Base-by-base conservation (phyloP, 2,113 vertebrate genomes). In the Megaceryle maxima region DNA sequence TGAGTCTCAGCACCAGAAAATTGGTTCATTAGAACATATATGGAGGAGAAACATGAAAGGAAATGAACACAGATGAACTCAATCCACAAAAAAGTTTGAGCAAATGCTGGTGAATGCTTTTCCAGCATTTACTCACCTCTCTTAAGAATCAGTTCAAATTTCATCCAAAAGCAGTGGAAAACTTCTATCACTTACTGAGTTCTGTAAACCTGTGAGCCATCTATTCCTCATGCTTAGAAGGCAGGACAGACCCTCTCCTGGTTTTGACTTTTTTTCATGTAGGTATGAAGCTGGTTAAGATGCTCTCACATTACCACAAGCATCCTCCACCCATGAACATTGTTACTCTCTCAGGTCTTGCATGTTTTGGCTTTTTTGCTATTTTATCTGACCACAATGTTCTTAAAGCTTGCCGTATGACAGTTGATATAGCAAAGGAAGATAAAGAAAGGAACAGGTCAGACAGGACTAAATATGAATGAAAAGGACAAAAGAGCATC, bases 271-370 rank as follows among this genome's bases (percentile, higher is more conserved):
- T 90, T 37, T 85, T 55, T 69, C 60, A 44, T 16, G 1, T 35
- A 35, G 56, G 68, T 67, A 55, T 70, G 66, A 82, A 92, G 62
- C 51, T 77, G 63, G 46, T 17, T 79, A 50, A 75, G 37, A 6
- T 81, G 20, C 35, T 74, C 26, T 92, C 77, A 21, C 19, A 22
- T 81, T 43, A 43, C 60, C 39, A 43, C 60, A 80, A 86, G 39
- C 64, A 75, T 57, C 60, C 69, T 88, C 86, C 56, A 31, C 53
- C 66, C 57, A 2, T 46, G 66, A 90, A 56, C 21, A 26, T 1
- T n/a, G 31, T 48, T 94, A 66, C 93, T 87, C 69, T 57, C 87
- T 73, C 77, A 94, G 90, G 62, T 92, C 82, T 68, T 69, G 73
- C 21, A 5, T 39, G 15, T 51, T n/a, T 67, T 96, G 83, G 67